Base-by-base conservation (phyloP, 2,113 vertebrate genomes). In the Nestor notabilis region DNA sequence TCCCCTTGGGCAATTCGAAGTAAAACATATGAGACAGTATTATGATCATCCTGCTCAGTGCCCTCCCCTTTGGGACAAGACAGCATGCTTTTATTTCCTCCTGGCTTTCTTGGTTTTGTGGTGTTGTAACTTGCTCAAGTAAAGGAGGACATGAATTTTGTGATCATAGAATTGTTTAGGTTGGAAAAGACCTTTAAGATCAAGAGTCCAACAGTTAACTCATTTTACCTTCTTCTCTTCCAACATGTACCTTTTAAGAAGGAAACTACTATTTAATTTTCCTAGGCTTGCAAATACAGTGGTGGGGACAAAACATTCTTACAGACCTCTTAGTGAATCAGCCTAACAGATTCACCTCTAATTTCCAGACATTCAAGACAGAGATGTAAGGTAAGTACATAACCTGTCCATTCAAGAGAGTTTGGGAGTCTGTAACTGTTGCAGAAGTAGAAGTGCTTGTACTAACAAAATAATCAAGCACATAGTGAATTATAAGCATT, bases 301-400 rank as follows among this genome's bases (percentile, higher is more conserved):
- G 5, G 4, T 63, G 33, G 8, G 10, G 5, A 5, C 17, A 12
- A 50, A 82, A 47, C 8, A 3, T 33, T 4, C 9, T 46, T 25
- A 23, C 1, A 60, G 43, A 50, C 12, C 3, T 49, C 33, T 58
- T 35, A 81, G 16, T 33, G 25, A 35, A 46, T 10, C 20, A 43
- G 4, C 11, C 10, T 71, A 37, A 27, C n/a, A 93, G 11, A 35
- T 5, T 64, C 4, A 33, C 5, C 2, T n/a, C n/a, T 76, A 29
- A 27, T 50, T n/a, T 79, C 16, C 39, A 82, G 39, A 41, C 11
- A 3, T 43, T 83, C n/a, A 46, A 23, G 14, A 78, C 28, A 82
- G 17, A 58, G 4, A 0, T 29, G 4, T 11, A 44, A 24, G 13
- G 10, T 21, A 60, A 58, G 17, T 28, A 24, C 6, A 5, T 31